Base-by-base conservation (phyloP, 2,113 vertebrate genomes). In the Parotia lawesii region DNA sequence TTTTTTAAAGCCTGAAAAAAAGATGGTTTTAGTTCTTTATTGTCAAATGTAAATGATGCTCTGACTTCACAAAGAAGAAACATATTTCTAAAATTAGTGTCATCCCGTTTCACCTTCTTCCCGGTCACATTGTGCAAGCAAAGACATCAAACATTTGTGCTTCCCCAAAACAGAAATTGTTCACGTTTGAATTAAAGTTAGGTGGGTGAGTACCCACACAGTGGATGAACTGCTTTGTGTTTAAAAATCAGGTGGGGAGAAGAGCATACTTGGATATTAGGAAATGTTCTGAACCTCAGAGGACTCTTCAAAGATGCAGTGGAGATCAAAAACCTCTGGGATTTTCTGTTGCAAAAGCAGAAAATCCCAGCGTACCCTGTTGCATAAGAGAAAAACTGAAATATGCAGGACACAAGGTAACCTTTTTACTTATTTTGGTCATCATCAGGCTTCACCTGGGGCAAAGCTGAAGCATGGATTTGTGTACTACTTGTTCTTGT, bases 361-460 rank as follows among this genome's bases (percentile, higher is more conserved):
- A 16, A 47, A 57, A 27, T 24, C 23, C 28, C 38, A 6, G 50
- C 0, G 0, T 7, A 13, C 3, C 15, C 2, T 5, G 11, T 8
- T 54, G 20, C 9, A 2, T 10, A 54, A 28, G 22, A 27, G 18
- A 37, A 45, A 24, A 86, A 33, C 7, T 31, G 29, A 70, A 54
- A 44, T 9, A 31, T 5, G 21, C 16, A 45, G 42, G 38, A 38
- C 5, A 10, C 3, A 2, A 13, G 25, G 19, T 15, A 53, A 64
- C 27, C 4, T 38, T 74, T 54, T 47, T 10, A 47, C 5, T 44
- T 19, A 11, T 20, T 90, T 45, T 47, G 19, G 14, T 27, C 23
- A 4, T 25, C 13, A 1, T 31, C 28, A 75, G 24, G 28, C 29
- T 19, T 78, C 4, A 4, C 5, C 22, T 15, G 22, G 38, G 60